These are phyloP conservation scores for Lasioglossum albipes DNA, from an alignment of 1,140 invertebrate genomes.

Conservation along the genomic window DNA sequence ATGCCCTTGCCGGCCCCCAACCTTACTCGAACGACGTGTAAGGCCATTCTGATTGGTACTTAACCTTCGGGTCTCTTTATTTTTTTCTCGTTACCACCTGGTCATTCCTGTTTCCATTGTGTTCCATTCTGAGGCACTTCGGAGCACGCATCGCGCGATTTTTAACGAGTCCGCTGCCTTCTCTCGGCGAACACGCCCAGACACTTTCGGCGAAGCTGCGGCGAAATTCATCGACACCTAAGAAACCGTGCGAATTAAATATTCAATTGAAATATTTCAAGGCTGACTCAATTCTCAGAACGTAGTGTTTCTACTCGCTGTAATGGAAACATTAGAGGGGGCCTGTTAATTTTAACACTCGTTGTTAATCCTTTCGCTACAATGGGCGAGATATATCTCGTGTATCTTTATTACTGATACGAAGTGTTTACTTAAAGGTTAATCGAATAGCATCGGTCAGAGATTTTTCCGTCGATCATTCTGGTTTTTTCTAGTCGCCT, in stretches of 20 bases:
- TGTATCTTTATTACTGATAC: no score
- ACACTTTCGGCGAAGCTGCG: neutral
- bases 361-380: no score
- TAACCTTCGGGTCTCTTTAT: constrained; percentile 45
- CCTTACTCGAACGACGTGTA: constrained; percentile 39
- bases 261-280: no score
- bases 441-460: neutral
- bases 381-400: no score
- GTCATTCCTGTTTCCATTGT: constrained; percentile 51
- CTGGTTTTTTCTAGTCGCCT: neutral
- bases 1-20: constrained; percentile 38
- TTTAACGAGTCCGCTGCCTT: constrained; percentile 9
- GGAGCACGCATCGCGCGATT: constrained; percentile 6
- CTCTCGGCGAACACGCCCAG: neutral
- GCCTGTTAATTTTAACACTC: no score
- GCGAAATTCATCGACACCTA: neutral
- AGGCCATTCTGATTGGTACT: constrained; percentile 48
- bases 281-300: no score
- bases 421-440: no score
- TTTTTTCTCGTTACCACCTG: constrained; percentile 23
- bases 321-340: no score
- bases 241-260: neutral
- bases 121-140: constrained; percentile 3
- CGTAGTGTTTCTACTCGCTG: no score
- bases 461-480: constrained; percentile 25